Conservation (phyloP, 2,888 invertebrate species). For the Drosophila subquinaria region DNA sequence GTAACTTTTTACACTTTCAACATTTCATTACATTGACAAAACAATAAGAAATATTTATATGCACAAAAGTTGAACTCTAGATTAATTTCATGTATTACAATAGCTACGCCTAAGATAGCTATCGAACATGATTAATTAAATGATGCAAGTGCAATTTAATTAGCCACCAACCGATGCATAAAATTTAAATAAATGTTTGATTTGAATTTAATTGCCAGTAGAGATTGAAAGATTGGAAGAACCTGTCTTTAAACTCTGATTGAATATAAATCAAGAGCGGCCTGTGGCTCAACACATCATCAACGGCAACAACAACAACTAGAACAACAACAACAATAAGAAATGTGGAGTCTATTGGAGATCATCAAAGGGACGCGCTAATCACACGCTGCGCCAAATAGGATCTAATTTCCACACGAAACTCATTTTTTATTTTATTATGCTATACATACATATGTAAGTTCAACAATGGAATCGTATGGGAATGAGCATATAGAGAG, state of each 20-base stretch:
- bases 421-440: conserved; percentile 27
- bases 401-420: conserved; percentile 83
- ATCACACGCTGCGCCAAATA: conserved; percentile 82
- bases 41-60: neutral
- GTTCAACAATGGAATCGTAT: conserved; percentile 22
- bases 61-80: neutral
- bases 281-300: conserved; percentile 45
- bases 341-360: conserved; percentile 39
- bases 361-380: conserved; percentile 77
- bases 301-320: conserved; percentile 10
- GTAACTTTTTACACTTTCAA: neutral
- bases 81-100: neutral
- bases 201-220: conserved; percentile 82
- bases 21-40: neutral
- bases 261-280: conserved; percentile 62
- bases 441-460: neutral
- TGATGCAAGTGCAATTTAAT: conserved; percentile 61
- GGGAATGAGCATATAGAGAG: conserved; percentile 66
- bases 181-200: conserved; percentile 84
- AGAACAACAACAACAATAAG: conserved; percentile 5
- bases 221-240: conserved; percentile 10
- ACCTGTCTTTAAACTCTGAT: conserved; percentile 40
- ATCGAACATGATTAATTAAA: conserved; percentile 33
- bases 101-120: neutral
- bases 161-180: conserved; percentile 79